These are phyloP conservation scores for Cephus cinctus DNA, from an alignment of 1,140 invertebrate species.

Conservation along the genomic window DNA sequence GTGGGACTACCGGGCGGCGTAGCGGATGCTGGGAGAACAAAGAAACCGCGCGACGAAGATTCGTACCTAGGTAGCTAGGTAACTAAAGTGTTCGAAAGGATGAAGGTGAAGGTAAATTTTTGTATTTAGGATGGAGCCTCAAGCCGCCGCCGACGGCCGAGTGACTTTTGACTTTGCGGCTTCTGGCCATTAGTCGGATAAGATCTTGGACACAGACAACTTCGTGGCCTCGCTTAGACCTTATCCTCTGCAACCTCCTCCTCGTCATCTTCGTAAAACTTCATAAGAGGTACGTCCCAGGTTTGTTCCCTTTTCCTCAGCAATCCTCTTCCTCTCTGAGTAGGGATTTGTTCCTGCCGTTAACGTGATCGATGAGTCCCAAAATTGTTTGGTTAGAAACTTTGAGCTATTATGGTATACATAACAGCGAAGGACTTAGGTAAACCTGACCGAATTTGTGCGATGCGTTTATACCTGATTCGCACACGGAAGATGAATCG, in stretches of 20 bases:
- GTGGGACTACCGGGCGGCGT: conserved; percentile 8
- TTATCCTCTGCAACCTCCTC: conserved; percentile 32
- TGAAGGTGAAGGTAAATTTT: too few species aligned
- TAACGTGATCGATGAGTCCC: conserved; percentile 38
- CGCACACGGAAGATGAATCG: too few species aligned
- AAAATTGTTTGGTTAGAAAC: conserved; percentile 38
- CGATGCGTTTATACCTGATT: too few species aligned
- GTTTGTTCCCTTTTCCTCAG: not conserved
- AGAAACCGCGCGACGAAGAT: conserved; percentile 20
- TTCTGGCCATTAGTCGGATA: conserved; percentile 51
- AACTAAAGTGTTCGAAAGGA: too few species aligned
- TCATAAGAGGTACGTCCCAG: not conserved
- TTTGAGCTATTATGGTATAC: too few species aligned
- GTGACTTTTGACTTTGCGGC: conserved; percentile 44
- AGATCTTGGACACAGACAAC: conserved; percentile 38
- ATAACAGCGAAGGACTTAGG: too few species aligned
- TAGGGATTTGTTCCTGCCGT: conserved; percentile 31
- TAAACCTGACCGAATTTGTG: too few species aligned
- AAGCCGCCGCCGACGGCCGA: conserved; percentile 9
- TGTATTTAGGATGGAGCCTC: not conserved
- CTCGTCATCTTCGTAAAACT: conserved; percentile 20
- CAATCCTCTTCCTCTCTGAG: conserved; percentile 24
- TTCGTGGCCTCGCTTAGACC: too few species aligned
- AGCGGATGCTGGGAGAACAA: conserved; percentile 17
- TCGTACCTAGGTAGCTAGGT: too few species aligned